phyloP scores from a whole-genome alignment of 2,797 vertebrate genomes.

The Anguilla obscura region DNA sequence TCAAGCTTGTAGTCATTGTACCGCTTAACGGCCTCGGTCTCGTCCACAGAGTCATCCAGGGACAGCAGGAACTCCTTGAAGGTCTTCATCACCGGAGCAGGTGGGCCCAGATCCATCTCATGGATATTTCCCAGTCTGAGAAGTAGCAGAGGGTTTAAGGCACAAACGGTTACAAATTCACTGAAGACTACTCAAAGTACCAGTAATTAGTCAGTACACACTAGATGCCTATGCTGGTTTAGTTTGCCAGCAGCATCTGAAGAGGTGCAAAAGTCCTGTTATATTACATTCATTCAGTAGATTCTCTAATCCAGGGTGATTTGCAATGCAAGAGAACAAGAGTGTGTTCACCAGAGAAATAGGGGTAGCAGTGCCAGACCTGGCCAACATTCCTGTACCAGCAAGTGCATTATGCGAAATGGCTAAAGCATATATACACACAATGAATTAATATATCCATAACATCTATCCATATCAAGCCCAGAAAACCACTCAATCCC shows the following conservation, averaged over 20 bases:
- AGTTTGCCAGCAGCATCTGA: background rate
- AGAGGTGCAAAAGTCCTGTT: background rate
- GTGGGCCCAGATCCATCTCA: slow-evolving; percentile 79
- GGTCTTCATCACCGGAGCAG: slow-evolving; percentile 79
- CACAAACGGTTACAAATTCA: background rate
- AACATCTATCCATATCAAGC: background rate
- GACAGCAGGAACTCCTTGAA: slow-evolving; percentile 92
- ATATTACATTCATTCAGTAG: background rate
- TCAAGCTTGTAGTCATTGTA: slow-evolving; percentile 95
- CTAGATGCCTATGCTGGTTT: background rate
- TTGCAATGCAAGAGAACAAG: background rate
- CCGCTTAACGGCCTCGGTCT: slow-evolving; percentile 89
- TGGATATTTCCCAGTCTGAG: slow-evolving; percentile 78
- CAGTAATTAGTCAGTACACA: background rate
- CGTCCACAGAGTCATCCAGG: slow-evolving; percentile 89
- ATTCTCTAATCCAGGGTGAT: background rate
- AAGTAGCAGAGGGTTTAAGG: background rate
- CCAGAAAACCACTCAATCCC: background rate
- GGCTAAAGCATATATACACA: background rate
- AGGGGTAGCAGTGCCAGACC: background rate
- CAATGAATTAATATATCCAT: no score
- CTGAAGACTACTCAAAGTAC: background rate
- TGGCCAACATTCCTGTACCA: background rate
- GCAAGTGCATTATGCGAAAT: background rate
- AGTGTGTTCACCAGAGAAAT: background rate